Conservation (phyloP, 2,113 vertebrate genomes). For the Columba janthina region DNA sequence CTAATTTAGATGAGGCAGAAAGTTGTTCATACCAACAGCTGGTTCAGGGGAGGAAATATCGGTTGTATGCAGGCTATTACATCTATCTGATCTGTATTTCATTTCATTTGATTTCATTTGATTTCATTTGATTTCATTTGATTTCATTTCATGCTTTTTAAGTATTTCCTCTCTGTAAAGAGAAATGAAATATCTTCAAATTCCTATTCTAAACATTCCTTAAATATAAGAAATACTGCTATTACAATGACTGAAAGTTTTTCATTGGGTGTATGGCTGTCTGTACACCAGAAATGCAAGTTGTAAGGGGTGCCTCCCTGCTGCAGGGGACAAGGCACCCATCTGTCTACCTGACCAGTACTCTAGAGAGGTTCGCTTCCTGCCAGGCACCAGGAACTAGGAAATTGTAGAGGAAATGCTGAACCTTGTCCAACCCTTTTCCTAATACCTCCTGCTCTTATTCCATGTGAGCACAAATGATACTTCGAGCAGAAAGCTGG, state of each 20-base stretch:
- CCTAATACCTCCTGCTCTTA: accelerated
- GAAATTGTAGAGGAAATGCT: background rate
- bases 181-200: background rate
- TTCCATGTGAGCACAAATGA: background rate
- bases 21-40: background rate
- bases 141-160: background rate
- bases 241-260: background rate
- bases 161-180: background rate
- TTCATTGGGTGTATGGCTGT: background rate
- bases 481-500: background rate
- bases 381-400: background rate
- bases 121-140: too few species aligned
- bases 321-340: background rate
- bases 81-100: background rate
- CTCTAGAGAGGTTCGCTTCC: background rate
- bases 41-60: background rate
- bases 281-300: background rate
- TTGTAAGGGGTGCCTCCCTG: background rate
- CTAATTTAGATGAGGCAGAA: background rate
- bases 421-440: background rate
- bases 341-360: background rate
- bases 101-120: background rate
- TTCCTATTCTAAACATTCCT: background rate
- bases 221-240: background rate
- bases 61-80: background rate